Evolutionary conservation across 2,888 invertebrate species (phyloP).

Genomic region (Pammene fasciana): DNA sequence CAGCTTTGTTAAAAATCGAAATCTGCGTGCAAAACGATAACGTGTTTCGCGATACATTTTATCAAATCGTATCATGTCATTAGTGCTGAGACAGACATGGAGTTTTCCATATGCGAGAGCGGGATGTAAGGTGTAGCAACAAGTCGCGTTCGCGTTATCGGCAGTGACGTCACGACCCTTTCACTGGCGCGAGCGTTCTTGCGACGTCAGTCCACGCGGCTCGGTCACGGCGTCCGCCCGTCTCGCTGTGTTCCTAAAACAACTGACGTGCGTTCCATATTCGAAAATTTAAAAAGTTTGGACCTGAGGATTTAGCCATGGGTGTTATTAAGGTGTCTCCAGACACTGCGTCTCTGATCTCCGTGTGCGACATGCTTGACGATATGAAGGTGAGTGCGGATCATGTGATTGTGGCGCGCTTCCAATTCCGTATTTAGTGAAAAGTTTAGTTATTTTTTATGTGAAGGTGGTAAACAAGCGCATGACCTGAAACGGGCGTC

Average conservation of each 20-base stretch:
- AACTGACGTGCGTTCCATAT: slow-evolving; percentile 52
- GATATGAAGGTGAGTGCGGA: slow-evolving; percentile 76
- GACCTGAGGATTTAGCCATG: slow-evolving; percentile 54
- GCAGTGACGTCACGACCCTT: slow-evolving; percentile 84
- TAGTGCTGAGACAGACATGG: slow-evolving; percentile 62
- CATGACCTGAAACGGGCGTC: neutral
- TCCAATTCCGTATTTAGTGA: slow-evolving; percentile 65
- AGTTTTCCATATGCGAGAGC: slow-evolving; percentile 50
- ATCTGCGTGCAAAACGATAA: slow-evolving; percentile 40
- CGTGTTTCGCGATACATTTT: slow-evolving; percentile 34
- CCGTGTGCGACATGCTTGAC: slow-evolving; percentile 78
- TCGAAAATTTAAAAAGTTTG: slow-evolving; percentile 23
- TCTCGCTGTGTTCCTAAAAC: slow-evolving; percentile 71
- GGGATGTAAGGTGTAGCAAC: slow-evolving; percentile 72
- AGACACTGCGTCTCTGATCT: slow-evolving; percentile 74
- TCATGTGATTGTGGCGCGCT: slow-evolving; percentile 62
- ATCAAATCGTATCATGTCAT: slow-evolving; percentile 59
- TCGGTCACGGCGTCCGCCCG: slow-evolving; percentile 79
- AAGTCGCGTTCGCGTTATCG: slow-evolving; percentile 77
- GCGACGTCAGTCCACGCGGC: slow-evolving; percentile 77
- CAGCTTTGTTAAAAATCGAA: slow-evolving; percentile 43
- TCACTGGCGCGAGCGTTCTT: slow-evolving; percentile 70
- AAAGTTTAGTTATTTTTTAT: slow-evolving; percentile 53
- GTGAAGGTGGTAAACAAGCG: neutral
- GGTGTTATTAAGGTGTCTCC: slow-evolving; percentile 78